These are phyloP conservation scores for Oppia nitens DNA, from an alignment of 1,140 invertebrate species.

Conservation along the genomic window DNA sequence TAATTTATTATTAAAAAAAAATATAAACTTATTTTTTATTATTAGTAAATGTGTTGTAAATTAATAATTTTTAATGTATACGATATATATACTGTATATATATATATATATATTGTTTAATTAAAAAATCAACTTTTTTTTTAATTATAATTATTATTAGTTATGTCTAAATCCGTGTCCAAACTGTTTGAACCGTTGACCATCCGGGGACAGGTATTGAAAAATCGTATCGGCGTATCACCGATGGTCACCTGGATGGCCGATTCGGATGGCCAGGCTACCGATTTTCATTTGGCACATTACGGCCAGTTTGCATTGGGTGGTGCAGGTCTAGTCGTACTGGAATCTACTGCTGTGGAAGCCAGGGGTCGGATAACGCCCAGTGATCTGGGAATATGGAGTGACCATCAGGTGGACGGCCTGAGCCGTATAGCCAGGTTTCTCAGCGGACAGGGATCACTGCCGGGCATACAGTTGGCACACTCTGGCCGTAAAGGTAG, in stretches of 20 bases:
- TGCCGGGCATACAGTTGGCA: background rate
- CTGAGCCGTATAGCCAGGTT: background rate
- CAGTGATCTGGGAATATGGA: background rate
- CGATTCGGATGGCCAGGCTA: background rate
- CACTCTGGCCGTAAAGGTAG: background rate
- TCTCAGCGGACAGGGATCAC: background rate
- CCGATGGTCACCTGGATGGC: background rate
- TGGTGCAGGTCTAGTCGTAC: background rate
- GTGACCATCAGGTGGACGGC: background rate
- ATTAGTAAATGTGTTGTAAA: too few relatives aligned
- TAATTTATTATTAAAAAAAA: too few relatives aligned
- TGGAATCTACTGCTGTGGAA: constrained; percentile 2
- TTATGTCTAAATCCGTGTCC: too few relatives aligned
- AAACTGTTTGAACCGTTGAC: background rate
- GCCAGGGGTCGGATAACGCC: background rate
- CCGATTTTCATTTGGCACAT: background rate
- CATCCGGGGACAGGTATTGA: background rate
- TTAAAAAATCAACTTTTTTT: too few relatives aligned
- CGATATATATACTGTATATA: too few relatives aligned
- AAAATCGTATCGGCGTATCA: constrained; percentile 1
- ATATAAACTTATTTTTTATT: too few relatives aligned
- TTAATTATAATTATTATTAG: too few relatives aligned
- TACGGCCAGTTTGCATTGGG: background rate
- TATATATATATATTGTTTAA: too few relatives aligned
- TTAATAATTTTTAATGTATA: too few relatives aligned